Evolutionary conservation across 2,888 invertebrate species (phyloP).

Genomic region (Hirtodrosophila histrioides): DNA sequence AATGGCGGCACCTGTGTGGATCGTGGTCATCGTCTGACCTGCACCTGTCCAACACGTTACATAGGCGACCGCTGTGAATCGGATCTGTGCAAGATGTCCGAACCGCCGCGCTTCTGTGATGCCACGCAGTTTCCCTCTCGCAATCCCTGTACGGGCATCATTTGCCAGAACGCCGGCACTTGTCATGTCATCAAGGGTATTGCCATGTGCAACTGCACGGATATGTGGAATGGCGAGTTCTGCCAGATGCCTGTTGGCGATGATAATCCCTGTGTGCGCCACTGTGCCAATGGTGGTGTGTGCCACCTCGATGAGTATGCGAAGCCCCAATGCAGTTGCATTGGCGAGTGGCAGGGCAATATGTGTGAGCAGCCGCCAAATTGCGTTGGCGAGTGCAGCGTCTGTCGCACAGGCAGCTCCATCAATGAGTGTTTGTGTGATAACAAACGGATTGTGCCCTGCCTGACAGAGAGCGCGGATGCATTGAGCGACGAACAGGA

Average conservation of each 20-base stretch:
- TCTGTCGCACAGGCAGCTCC: conserved; percentile 82
- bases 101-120: conserved; percentile 83
- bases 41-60: conserved; percentile 81
- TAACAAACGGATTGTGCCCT: conserved; percentile 79
- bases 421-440: conserved; percentile 83
- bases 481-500: conserved; percentile 76
- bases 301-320: conserved; percentile 86
- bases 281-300: conserved; percentile 86
- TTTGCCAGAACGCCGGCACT: conserved; percentile 86
- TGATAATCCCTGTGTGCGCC: conserved; percentile 87
- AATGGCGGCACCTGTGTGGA: conserved; percentile 85
- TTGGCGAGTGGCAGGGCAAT: conserved; percentile 86
- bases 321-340: conserved; percentile 86
- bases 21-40: conserved; percentile 70
- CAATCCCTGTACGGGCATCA: conserved; percentile 83
- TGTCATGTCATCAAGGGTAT: conserved; percentile 85
- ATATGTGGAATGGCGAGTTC: conserved; percentile 86
- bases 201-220: conserved; percentile 86
- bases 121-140: conserved; percentile 74
- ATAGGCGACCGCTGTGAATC: conserved; percentile 86
- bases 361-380: conserved; percentile 85
- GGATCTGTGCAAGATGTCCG: conserved; percentile 85
- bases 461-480: conserved; percentile 83
- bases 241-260: conserved; percentile 86
- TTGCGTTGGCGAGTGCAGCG: conserved; percentile 82